Base-by-base conservation (phyloP, 2,797 vertebrate species). In the Cossypha niveicapilla region DNA sequence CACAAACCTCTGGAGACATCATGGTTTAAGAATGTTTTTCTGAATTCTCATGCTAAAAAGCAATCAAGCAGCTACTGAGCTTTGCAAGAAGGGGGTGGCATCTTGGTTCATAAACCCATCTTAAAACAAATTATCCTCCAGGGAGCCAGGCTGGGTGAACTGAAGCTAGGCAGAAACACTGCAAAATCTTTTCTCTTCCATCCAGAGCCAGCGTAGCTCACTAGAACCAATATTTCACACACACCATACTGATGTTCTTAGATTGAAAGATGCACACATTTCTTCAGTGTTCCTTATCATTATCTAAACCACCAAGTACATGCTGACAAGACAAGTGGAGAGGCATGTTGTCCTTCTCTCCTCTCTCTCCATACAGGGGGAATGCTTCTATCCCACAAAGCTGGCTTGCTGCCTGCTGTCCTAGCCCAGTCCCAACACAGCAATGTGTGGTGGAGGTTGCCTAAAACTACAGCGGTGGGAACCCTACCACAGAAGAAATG, bases 391-490 rank as follows among this genome's bases (percentile, higher is more conserved):
- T 28, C 18, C 35, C 62, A 22, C 32, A 6, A 27, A 44, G 27
- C 37, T 53, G 27, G 8, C 8, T 34, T 16, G 54, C 45, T 25
- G 28, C 32, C 1, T 3, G 32, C 19, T 48, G 32, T 11, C n/a
- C 21, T 9, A 35, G 17, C 9, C 16, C 47, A 19, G 47, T 24
- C n/a, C 50, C 8, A 13, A 16, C 16, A 12, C 19, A 28, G 25
- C 4, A 5, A 28, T 9, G 9, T 0, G 0, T 10, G 37, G 21
- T 1, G 1, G 12, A 23, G 15, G 11, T 4, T 47, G 47, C 48
- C 34, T 28, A 22, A 54, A 91, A 63, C 47, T 18, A 11, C 35
- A 12, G 68, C 0, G 23, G 22, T 11, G 24, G n/a, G 44, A 65
- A 25, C 15, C 9, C 4, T 34, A 24, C 15, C 14, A 6, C 51